Evolutionary conservation across 2,888 invertebrate species (phyloP).

Genomic region (Nomada hirtipes): DNA sequence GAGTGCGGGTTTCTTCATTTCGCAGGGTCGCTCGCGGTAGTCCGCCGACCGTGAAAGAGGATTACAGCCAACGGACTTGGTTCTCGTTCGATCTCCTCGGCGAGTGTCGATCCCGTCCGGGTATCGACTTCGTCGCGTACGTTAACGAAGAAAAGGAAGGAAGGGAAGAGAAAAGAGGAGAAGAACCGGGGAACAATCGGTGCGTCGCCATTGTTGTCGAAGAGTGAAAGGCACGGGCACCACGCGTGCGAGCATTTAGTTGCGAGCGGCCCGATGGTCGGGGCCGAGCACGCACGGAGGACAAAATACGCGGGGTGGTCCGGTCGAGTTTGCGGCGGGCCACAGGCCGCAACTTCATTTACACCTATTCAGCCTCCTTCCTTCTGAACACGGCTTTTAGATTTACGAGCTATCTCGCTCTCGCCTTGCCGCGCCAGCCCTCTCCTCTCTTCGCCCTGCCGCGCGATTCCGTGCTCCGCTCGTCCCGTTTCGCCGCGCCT

Average conservation of each 20-base stretch:
- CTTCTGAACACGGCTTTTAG: slow-evolving; percentile 73
- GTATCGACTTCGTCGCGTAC: too few species aligned
- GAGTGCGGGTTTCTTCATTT: slow-evolving; percentile 11
- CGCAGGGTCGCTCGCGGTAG: not conserved
- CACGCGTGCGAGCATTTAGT: slow-evolving; percentile 66
- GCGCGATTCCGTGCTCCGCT: not conserved
- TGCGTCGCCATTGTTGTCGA: slow-evolving; percentile 47
- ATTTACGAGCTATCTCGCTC: slow-evolving; percentile 79
- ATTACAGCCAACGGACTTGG: slow-evolving; percentile 14
- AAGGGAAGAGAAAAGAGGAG: not conserved
- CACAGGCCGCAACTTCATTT: slow-evolving; percentile 83
- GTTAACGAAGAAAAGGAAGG: not conserved
- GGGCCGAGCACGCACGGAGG: slow-evolving; percentile 58
- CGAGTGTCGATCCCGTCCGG: too few species aligned
- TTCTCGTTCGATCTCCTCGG: not conserved
- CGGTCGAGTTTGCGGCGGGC: slow-evolving; percentile 69
- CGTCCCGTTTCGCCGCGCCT: slow-evolving; percentile 23
- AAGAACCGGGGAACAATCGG: slow-evolving; percentile 36
- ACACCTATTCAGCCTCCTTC: slow-evolving; percentile 81
- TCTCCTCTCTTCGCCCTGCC: slow-evolving; percentile 10
- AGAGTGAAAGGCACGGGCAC: slow-evolving; percentile 49
- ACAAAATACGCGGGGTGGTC: slow-evolving; percentile 79
- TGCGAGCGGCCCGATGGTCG: slow-evolving; percentile 33
- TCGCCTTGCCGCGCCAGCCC: slow-evolving; percentile 44
- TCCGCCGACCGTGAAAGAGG: slow-evolving; percentile 14